phyloP scores from a whole-genome alignment of 2,888 invertebrate species.

The Ctenicera cuprea region DNA sequence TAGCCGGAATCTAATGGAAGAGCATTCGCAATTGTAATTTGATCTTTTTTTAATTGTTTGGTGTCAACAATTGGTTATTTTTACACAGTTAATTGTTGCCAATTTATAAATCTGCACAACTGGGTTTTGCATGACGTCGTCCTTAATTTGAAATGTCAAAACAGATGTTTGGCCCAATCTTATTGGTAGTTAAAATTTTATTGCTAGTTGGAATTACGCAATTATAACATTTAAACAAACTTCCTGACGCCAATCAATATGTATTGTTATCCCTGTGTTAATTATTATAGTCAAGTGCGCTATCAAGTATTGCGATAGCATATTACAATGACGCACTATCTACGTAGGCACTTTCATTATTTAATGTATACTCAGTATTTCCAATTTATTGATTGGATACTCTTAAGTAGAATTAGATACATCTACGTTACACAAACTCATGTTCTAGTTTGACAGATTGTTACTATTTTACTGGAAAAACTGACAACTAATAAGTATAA shows the following conservation, averaged over 20 bases:
- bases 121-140: constrained; percentile 8
- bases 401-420: too few relatives aligned
- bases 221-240: constrained; percentile 12
- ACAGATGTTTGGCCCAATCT: constrained; percentile 5
- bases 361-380: too few relatives aligned
- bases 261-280: constrained; percentile 1
- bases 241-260: constrained; percentile 23
- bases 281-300: neutral
- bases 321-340: too few relatives aligned
- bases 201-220: neutral
- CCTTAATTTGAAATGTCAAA: constrained; percentile 9
- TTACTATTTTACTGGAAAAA: too few relatives aligned
- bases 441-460: too few relatives aligned
- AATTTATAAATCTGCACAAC: constrained; percentile 24
- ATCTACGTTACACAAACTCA: too few relatives aligned
- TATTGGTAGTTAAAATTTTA: neutral
- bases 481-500: too few relatives aligned
- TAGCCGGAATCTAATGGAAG: neutral
- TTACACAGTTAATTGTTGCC: constrained; percentile 14
- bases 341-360: neutral
- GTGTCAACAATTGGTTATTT: constrained; percentile 23
- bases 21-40: neutral
- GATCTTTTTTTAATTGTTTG: neutral
- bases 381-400: too few relatives aligned
- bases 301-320: neutral